A percentile compares a stretch with the other conserved stretches of the same genome.
These are phyloP conservation scores for Sebastes paucispinis DNA, from an alignment of 2,797 vertebrate genomes.

Conservation along the genomic window DNA sequence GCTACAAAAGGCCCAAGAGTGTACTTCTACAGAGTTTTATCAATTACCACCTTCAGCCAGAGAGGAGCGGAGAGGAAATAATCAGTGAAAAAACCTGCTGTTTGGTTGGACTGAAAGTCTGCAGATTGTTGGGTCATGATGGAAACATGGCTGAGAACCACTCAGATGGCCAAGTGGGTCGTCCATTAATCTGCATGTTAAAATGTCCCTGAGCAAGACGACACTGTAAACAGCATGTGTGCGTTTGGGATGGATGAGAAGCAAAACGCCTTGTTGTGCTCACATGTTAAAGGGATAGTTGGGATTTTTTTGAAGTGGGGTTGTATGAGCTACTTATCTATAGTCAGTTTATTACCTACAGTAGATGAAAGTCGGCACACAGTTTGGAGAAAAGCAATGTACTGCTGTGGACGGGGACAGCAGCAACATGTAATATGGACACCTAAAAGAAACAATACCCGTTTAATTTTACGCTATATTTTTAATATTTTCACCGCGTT, in stretches of 20 bases:
- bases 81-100: slow-evolving; percentile 5
- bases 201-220: neutral
- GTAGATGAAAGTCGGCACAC: too few relatives aligned
- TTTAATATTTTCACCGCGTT: rapidly evolving
- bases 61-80: neutral
- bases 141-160: neutral
- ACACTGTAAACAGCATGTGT: neutral
- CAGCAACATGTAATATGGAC: too few relatives aligned
- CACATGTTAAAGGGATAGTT: neutral
- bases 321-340: neutral
- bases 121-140: neutral
- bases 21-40: neutral
- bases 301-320: neutral
- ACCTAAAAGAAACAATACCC: too few relatives aligned
- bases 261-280: neutral
- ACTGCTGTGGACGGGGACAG: too few relatives aligned
- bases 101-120: neutral
- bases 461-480: too few relatives aligned
- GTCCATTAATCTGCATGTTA: neutral
- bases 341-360: neutral
- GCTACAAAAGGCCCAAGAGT: neutral
- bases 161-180: neutral
- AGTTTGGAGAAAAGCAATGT: too few relatives aligned
- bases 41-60: neutral
- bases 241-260: too few relatives aligned